Percentiles rank a stretch among this genome's conserved stretches.
Conservation (phyloP, 2,113 vertebrate genomes). For the Toxostoma redivivum region DNA sequence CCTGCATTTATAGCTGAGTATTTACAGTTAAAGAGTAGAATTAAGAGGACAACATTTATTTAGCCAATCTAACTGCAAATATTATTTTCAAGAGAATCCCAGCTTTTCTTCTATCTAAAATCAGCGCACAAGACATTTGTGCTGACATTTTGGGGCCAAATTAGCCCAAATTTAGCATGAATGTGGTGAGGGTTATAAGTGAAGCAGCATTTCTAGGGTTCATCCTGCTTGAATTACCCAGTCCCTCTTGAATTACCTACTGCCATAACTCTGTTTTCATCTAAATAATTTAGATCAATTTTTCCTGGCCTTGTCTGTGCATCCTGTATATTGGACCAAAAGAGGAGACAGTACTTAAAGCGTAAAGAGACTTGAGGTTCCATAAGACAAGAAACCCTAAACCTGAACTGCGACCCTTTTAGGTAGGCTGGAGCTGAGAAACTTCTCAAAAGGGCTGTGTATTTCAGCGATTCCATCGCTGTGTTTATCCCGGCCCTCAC, state of each 20-base stretch:
- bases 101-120: background rate
- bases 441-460: rapidly evolving
- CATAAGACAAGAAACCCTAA: background rate
- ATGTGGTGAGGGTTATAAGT: background rate
- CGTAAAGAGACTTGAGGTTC: background rate
- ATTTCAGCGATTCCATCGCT: rapidly evolving
- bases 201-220: background rate
- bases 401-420: background rate
- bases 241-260: background rate
- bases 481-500: rapidly evolving
- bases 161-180: background rate
- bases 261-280: background rate
- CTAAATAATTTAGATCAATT: background rate
- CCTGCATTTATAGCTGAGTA: background rate
- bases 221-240: background rate
- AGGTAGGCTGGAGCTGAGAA: background rate
- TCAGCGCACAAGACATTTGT: background rate
- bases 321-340: background rate
- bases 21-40: background rate
- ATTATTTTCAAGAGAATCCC: background rate
- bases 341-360: background rate
- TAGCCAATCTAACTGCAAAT: background rate
- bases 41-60: background rate
- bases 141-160: background rate
- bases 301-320: background rate